Evolutionary conservation across 64 coral and sea anemone genomes (phyloP).

Genomic region (Montipora cactus): DNA sequence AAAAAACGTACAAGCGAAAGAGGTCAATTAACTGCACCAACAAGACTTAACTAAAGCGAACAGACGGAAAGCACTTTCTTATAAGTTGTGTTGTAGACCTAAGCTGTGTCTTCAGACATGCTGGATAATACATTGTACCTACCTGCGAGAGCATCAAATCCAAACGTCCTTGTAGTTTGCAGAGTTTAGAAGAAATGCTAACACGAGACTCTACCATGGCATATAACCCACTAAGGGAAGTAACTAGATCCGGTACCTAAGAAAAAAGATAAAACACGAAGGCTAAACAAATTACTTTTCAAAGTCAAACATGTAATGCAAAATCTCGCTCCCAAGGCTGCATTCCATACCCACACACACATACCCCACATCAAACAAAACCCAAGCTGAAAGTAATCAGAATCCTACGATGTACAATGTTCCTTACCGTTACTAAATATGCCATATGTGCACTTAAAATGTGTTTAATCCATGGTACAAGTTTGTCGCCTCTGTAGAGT

Average conservation of each 20-base stretch:
- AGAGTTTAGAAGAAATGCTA: constrained; percentile 80
- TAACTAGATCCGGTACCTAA: constrained; percentile 91
- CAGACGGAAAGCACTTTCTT: too few species aligned
- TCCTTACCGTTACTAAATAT: constrained; percentile 98
- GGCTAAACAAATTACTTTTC: neutral
- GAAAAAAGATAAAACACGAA: neutral
- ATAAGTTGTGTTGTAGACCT: too few species aligned
- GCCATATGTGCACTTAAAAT: constrained; percentile 93
- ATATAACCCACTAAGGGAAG: constrained; percentile 87
- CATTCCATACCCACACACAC: too few species aligned
- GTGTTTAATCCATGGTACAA: constrained; percentile 82
- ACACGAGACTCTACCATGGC: constrained; percentile 94
- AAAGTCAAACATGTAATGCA: too few species aligned
- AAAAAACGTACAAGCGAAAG: too few species aligned
- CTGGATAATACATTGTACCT: neutral
- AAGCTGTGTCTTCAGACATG: neutral
- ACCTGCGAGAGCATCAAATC: constrained; percentile 97
- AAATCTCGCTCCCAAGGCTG: too few species aligned
- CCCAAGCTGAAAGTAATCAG: too few species aligned
- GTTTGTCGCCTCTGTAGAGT: constrained; percentile 63
- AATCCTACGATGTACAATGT: too few species aligned
- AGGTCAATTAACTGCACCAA: too few species aligned
- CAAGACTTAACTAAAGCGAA: too few species aligned
- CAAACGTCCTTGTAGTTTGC: constrained; percentile 94
- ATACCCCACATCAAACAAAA: too few species aligned